Evolutionary conservation across 2,113 vertebrate species (phyloP).

Genomic region (Oreochromis aureus): DNA sequence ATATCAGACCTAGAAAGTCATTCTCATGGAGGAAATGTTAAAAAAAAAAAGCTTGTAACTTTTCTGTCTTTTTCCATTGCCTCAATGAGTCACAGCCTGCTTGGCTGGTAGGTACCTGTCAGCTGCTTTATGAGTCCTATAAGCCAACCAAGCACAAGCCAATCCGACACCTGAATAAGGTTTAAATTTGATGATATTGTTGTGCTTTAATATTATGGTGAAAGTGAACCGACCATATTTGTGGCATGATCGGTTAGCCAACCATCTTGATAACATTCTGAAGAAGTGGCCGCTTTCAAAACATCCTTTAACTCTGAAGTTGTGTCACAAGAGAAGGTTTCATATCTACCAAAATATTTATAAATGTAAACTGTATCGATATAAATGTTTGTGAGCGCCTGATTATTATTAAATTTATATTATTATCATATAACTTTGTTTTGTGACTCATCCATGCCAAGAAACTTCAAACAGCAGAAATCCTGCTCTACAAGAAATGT

Average conservation of each 20-base stretch:
- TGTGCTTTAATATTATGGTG: background rate
- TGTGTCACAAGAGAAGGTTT: background rate
- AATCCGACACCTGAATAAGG: background rate
- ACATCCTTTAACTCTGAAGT: background rate
- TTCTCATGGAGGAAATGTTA: background rate
- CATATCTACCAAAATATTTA: background rate
- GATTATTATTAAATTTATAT: too few relatives aligned
- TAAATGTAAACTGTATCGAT: background rate
- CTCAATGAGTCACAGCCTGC: background rate
- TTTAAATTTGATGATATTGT: background rate
- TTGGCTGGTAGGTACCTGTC: too few relatives aligned
- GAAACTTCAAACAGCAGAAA: background rate
- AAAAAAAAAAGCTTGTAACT: background rate
- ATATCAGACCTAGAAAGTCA: background rate
- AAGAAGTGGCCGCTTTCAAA: background rate
- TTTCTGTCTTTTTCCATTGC: background rate
- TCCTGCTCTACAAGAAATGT: background rate
- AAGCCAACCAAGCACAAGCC: background rate
- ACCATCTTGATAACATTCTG: background rate
- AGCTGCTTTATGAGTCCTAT: too few relatives aligned
- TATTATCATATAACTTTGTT: background rate
- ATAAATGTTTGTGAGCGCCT: background rate
- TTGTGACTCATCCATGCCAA: background rate
- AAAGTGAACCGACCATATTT: background rate
- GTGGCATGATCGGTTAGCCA: rapidly evolving